phyloP scores from a whole-genome alignment of 2,888 invertebrate species.

The Epinotia nisella region DNA sequence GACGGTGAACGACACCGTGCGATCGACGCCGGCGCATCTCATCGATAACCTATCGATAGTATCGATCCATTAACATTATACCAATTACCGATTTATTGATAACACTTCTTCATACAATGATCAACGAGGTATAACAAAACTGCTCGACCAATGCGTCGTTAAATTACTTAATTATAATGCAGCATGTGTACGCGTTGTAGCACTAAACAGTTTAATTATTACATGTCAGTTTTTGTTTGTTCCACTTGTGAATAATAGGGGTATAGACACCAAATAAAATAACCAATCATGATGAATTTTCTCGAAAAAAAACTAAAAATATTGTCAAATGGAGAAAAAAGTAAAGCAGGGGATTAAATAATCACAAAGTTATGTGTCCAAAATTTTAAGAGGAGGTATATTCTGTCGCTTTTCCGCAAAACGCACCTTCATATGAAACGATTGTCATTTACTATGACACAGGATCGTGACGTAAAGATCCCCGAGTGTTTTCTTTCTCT shows the following conservation, averaged over 20 bases:
- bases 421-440: too few species aligned
- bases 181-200: neutral
- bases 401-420: too few species aligned
- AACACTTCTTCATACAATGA: constrained; percentile 35
- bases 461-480: too few species aligned
- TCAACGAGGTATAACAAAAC: constrained; percentile 34
- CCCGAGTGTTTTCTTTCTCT: too few species aligned
- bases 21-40: constrained; percentile 55
- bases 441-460: too few species aligned
- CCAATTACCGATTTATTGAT: constrained; percentile 52
- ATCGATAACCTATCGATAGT: constrained; percentile 55
- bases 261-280: too few species aligned
- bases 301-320: too few species aligned
- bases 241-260: neutral
- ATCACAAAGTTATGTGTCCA: too few species aligned
- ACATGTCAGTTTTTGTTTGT: constrained; percentile 1
- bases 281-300: too few species aligned
- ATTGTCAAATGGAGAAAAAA: too few species aligned
- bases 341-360: too few species aligned
- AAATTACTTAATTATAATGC: constrained; percentile 14
- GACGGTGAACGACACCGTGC: constrained; percentile 71
- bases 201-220: neutral
- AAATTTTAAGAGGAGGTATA: too few species aligned
- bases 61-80: constrained; percentile 49
- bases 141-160: constrained; percentile 19